Evolutionary conservation across 2,888 invertebrate species (phyloP), one percentile per base, ranked within the genome.

Genomic region (Melinaea menophilus): DNA sequence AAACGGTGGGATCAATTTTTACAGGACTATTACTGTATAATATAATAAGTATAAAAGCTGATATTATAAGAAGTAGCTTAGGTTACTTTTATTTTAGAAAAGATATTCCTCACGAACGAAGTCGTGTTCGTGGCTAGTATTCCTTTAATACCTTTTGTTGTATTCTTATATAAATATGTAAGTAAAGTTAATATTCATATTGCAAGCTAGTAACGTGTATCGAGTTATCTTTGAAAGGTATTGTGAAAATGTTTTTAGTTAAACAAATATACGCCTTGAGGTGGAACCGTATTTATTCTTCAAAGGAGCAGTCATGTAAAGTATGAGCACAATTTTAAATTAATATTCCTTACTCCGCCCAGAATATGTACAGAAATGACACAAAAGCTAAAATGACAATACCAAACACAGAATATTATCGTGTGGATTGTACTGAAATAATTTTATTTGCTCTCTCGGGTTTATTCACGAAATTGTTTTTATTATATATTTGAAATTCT

Each of bases 241-340:
- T 64, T 58, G 58, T 47, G 47, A 41, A 61, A 57, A 61, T 58
- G 58, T 61, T 61, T 61, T 59, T 66, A 59, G 63, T 66, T 61
- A 59, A 61, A 59, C 33, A 47, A 56, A 59, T 22, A 61, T 61
- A 61, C 56, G 56, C 58, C 58, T 60, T 63, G 58, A 47, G 31
- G 55, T 54, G 55, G 56, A 60, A 47, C 56, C 45, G 56, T 63
- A 55, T 63, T 66, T 63, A 56, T 55, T 62, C 66, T 66, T 66
- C 66, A 66, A 66, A 66, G 66, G 58, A 61, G 54, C 66, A 56
- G 63, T 63, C 56, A 63, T 56, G 60, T 56, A 63, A 66, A 63
- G 58, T 64, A 61, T 59, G 59, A 56, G 63, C 63, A 66, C 61
- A 63, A 66, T 59, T 63, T 66, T 58, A 58, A 61, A 61, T 59